These are phyloP conservation scores for Leptopterna dolabrata DNA, from an alignment of 2,888 invertebrate genomes.

Conservation along the genomic window DNA sequence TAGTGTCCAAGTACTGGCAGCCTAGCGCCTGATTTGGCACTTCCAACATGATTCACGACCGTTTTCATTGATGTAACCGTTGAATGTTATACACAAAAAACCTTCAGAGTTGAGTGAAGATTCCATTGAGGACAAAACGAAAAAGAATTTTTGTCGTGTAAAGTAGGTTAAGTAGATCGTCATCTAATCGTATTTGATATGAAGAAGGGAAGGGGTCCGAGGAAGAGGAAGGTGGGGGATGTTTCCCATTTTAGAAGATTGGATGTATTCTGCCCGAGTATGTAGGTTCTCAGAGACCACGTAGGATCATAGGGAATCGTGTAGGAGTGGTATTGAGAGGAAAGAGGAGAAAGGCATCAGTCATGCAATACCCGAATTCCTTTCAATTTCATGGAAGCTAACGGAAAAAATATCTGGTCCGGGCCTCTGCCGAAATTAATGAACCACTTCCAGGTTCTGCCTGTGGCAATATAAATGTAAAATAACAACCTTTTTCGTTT, in stretches of 20 bases:
- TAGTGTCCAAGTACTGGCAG: too few relatives aligned
- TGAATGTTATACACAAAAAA: too few relatives aligned
- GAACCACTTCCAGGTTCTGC: neutral
- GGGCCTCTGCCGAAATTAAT: neutral
- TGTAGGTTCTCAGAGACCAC: neutral
- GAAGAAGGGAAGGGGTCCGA: too few relatives aligned
- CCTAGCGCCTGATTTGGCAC: too few relatives aligned
- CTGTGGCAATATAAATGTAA: constrained; percentile 12
- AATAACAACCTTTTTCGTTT: neutral
- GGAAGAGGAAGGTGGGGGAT: neutral
- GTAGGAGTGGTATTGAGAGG: neutral
- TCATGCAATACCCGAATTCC: constrained; percentile 14
- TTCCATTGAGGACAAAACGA: too few relatives aligned
- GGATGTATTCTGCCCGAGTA: neutral
- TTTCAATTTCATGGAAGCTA: neutral
- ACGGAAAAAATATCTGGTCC: neutral
- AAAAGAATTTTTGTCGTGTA: too few relatives aligned
- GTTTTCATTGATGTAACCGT: too few relatives aligned
- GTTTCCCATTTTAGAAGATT: neutral
- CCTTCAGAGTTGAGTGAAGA: too few relatives aligned
- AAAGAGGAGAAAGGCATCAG: neutral
- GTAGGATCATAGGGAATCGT: too few relatives aligned
- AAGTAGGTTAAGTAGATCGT: too few relatives aligned
- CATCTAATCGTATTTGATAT: too few relatives aligned
- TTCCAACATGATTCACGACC: too few relatives aligned